Conservation (phyloP, 1,140 invertebrate species). For the Brachionus calyciflorus region DNA sequence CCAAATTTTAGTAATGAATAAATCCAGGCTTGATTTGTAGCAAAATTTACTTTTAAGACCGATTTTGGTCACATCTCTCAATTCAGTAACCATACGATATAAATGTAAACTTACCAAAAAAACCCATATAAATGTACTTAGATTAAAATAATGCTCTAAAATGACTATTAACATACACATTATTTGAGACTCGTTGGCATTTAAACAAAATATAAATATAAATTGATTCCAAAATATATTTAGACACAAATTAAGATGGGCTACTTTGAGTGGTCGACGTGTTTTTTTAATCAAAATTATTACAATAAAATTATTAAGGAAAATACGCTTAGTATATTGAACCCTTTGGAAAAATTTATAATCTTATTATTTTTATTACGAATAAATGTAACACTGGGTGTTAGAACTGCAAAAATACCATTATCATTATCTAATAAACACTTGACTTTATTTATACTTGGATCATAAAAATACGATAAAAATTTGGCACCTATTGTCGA, state of each 20-base stretch:
- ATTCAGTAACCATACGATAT: conserved; percentile 88
- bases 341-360: background rate
- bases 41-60: conserved; percentile 76
- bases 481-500: conserved; percentile 1
- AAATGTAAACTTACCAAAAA: conserved; percentile 85
- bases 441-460: background rate
- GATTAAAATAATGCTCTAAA: conserved; percentile 84
- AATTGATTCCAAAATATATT: conserved; percentile 80
- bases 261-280: conserved; percentile 72
- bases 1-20: too few relatives aligned
- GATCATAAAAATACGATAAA: background rate
- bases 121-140: conserved; percentile 83
- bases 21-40: conserved; percentile 88
- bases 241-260: conserved; percentile 85
- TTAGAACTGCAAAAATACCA: conserved; percentile 9
- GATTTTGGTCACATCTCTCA: conserved; percentile 85
- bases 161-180: conserved; percentile 83
- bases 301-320: background rate
- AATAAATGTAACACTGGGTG: conserved; percentile 2
- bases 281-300: conserved; percentile 61
- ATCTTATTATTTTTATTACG: background rate
- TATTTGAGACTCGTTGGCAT: conserved; percentile 59
- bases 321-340: conserved; percentile 11
- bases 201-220: conserved; percentile 73
- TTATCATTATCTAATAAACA: background rate